Evolutionary conservation across 92 coral and sea anemone species (phyloP).

Genomic region (Phenganax marumi): DNA sequence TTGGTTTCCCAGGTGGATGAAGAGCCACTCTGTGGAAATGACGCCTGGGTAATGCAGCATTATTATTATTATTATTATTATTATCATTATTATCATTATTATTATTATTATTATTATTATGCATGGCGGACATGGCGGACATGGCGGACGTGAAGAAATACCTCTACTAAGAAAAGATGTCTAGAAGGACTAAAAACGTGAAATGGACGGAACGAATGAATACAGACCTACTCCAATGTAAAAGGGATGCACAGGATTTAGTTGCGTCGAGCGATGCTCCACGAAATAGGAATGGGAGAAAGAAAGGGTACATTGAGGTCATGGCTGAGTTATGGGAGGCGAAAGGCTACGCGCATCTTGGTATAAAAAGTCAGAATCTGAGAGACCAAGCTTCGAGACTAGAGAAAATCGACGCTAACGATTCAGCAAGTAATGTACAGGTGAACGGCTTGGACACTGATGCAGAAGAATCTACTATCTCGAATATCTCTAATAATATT

Average conservation of each 20-base stretch:
- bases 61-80: too few relatives aligned
- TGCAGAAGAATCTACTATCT: neutral
- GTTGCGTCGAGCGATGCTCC: constrained; percentile 30
- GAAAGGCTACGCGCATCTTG: constrained; percentile 23
- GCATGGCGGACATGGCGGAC: too few relatives aligned
- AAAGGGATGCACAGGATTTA: constrained; percentile 13
- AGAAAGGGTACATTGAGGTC: constrained; percentile 39
- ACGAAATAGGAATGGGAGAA: constrained; percentile 22
- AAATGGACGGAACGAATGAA: constrained; percentile 45
- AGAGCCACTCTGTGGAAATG: too few relatives aligned
- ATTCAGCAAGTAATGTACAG: neutral
- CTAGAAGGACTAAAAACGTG: constrained; percentile 3
- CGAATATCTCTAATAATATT: neutral
- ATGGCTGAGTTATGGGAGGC: constrained; percentile 51
- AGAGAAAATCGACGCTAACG: constrained; percentile 2
- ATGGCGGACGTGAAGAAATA: too few relatives aligned
- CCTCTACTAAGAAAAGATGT: neutral
- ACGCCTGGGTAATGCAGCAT: too few relatives aligned
- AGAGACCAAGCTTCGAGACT: constrained; percentile 42
- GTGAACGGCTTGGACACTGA: neutral
- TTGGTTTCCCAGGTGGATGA: too few relatives aligned
- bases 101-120: too few relatives aligned
- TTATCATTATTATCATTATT: too few relatives aligned
- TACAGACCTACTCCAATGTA: constrained; percentile 27
- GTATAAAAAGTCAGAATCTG: constrained; percentile 27